These are phyloP conservation scores for Coreius guichenoti DNA, from an alignment of 2,797 vertebrate species.

Conservation along the genomic window DNA sequence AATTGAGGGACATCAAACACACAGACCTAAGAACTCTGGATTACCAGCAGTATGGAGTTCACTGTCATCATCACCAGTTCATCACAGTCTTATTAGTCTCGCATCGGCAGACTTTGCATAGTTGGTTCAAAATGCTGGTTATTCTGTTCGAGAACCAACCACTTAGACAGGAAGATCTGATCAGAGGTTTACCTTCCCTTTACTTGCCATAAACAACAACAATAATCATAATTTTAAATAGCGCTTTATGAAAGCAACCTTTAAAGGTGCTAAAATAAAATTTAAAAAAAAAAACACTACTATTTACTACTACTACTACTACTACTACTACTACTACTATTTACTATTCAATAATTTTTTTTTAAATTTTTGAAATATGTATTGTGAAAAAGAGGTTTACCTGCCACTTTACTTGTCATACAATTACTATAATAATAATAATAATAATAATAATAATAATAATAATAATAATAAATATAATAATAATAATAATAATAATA, in stretches of 20 bases:
- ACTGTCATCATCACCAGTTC: constrained; percentile 26
- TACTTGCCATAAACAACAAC: not conserved
- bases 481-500: not conserved
- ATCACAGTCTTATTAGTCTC: not conserved
- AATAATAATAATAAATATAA: not conserved
- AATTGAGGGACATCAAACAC: constrained; percentile 39
- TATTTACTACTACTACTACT: too few relatives aligned
- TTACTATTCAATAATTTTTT: not conserved
- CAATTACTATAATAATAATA: too few relatives aligned
- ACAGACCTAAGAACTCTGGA: constrained; percentile 30
- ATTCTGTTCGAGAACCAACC: not conserved
- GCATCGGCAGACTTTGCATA: not conserved
- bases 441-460: not conserved
- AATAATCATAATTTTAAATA: not conserved
- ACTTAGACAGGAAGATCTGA: not conserved
- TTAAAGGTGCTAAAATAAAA: not conserved
- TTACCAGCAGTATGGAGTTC: constrained; percentile 13
- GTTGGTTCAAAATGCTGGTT: not conserved
- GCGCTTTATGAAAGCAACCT: not conserved
- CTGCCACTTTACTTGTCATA: too few relatives aligned
- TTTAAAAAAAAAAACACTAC: too few relatives aligned
- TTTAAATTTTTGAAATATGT: not conserved
- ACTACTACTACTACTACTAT: too few relatives aligned
- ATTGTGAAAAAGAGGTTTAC: too few relatives aligned
- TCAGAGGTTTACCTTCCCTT: not conserved